Base-by-base conservation (phyloP, 2,113 vertebrate species). In the Origma solitaria region DNA sequence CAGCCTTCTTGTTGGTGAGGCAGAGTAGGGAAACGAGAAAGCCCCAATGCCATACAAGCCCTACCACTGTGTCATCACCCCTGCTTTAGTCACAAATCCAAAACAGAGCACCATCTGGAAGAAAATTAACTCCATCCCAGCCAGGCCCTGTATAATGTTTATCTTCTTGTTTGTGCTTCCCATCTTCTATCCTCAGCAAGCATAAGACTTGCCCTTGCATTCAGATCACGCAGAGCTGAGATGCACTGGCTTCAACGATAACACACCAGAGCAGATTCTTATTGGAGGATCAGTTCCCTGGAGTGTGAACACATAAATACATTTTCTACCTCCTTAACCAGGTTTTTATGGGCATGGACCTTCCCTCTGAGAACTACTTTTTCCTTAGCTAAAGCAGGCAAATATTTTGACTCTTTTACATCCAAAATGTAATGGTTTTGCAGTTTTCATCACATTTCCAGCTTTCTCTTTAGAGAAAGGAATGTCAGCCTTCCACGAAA, bases 11-110 rank as follows among this genome's bases (percentile, higher is more conserved):
- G 15, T 19, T 62, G 47, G 42, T 49, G 33, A 79, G 33, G 23
- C 5, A 68, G 25, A 70, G 7, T 0, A 56, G 54, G n/a, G 42
- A 35, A 88, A 85, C 79, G 35, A 75, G 31, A 58, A 92, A 71
- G 15, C 9, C 7, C 14, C 0, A 3, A 4, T 3, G 1, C 13
- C 2, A 1, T 27, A 35, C 8, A 78, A 73, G n/a, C 22, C 7
- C 3, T 62, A 10, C 21, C 58, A 5, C 28, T 27, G 3, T 73
- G 58, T 18, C 31, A 65, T 57, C 35, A 66, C 15, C 38, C 33
- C 42, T 68, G 51, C 40, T 92, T 86, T 38, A n/a, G 38, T 47
- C 44, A 79, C 31, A 62, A 79, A 66, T 58, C 11, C 35, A 79
- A 66, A 88, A 37, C 22, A 75, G 6, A 62, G 61, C 13, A 62